Conservation (phyloP, 2,797 vertebrate species). For the Pseudotriccus pelzelni region DNA sequence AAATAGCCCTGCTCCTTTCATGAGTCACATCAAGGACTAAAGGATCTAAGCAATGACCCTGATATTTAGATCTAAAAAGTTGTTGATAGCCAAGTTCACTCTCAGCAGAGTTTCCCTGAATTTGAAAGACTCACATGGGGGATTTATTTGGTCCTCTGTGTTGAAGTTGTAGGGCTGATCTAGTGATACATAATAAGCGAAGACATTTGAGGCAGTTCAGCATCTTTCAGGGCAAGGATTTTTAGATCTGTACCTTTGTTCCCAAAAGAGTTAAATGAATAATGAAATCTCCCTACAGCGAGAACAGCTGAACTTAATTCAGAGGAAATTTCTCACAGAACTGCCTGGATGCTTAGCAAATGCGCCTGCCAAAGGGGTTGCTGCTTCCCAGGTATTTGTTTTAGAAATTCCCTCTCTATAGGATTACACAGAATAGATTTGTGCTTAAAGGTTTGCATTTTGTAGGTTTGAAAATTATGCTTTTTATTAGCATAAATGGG, state of each 20-base stretch:
- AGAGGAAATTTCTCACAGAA: slow-evolving; percentile 34
- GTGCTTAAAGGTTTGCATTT: neutral
- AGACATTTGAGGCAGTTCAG: slow-evolving; percentile 27
- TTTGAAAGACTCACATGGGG: neutral
- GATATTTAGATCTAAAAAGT: slow-evolving; percentile 29
- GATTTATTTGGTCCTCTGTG: neutral
- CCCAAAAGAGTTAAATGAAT: slow-evolving; percentile 47
- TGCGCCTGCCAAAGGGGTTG: neutral
- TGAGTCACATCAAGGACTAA: neutral
- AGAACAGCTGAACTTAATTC: slow-evolving; percentile 55
- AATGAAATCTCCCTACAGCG: slow-evolving; percentile 37
- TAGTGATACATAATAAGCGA: neutral
- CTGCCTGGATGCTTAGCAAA: neutral
- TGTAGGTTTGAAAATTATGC: neutral
- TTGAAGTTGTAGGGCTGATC: neutral
- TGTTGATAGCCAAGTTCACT: slow-evolving; percentile 25
- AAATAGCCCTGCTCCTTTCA: slow-evolving; percentile 18
- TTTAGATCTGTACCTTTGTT: slow-evolving; percentile 47
- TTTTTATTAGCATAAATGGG: neutral
- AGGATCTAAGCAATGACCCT: slow-evolving; percentile 24
- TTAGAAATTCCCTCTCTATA: slow-evolving; percentile 44
- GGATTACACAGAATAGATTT: slow-evolving; percentile 1
- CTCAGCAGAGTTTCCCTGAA: neutral
- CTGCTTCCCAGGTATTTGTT: slow-evolving; percentile 28
- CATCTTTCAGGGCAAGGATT: slow-evolving; percentile 13